These are phyloP conservation scores for Catostylus mosaicus DNA, from an alignment of 30 jellyfish, hydroid and myxozoan species.

Conservation along the genomic window DNA sequence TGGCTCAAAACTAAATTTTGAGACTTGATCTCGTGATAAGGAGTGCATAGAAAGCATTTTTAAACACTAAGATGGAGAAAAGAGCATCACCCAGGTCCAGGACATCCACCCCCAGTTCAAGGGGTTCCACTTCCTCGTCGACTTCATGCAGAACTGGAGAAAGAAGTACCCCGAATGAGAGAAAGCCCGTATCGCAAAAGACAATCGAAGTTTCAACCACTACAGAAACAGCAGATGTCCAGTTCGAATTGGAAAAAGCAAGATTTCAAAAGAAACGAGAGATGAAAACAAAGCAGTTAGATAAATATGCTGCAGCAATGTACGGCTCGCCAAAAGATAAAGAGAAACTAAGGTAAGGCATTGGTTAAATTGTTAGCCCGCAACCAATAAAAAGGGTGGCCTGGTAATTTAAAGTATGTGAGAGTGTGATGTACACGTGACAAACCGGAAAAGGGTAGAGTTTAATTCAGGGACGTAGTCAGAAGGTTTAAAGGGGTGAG, in stretches of 20 bases:
- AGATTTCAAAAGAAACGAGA: slow-evolving; percentile 67
- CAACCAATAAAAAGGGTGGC: too few species aligned
- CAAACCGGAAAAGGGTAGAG: too few species aligned
- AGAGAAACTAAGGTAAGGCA: slow-evolving; percentile 60
- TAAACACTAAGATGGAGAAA: neutral
- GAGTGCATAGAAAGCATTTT: neutral
- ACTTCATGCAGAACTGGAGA: neutral
- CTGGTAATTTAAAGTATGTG: too few species aligned
- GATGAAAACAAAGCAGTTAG: slow-evolving; percentile 43
- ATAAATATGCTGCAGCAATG: slow-evolving; percentile 27
- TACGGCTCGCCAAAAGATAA: slow-evolving; percentile 82
- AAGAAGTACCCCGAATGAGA: neutral
- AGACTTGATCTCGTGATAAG: neutral
- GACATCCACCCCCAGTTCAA: neutral
- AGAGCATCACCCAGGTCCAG: neutral
- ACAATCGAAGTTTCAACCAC: slow-evolving; percentile 38
- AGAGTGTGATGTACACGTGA: too few species aligned
- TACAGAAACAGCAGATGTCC: slow-evolving; percentile 69
- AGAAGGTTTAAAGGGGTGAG: too few species aligned
- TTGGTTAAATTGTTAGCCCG: too few species aligned
- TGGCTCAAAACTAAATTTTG: neutral
- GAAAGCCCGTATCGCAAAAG: neutral
- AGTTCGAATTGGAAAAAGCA: slow-evolving; percentile 48
- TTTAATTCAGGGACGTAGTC: too few species aligned
- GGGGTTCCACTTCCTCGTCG: neutral